Base-by-base conservation (phyloP, 2,797 vertebrate genomes). In the Neosalanx taihuensis region DNA sequence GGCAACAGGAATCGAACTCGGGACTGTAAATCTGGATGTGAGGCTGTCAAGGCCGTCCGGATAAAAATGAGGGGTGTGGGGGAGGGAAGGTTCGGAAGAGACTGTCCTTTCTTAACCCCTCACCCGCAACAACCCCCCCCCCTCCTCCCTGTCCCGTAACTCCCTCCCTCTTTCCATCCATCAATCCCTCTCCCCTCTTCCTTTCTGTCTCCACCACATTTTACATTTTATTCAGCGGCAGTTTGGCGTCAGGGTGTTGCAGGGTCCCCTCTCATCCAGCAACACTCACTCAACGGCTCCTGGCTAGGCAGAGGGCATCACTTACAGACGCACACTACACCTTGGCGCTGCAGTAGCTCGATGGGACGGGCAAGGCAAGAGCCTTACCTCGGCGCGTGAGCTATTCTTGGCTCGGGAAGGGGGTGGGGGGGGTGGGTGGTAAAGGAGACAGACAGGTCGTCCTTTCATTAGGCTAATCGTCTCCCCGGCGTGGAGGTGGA, bases 401-500 rank as follows among this genome's bases (percentile, higher is more conserved):
- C 67, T 81, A 72, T 80, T 84, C 75, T 75, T 77, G 73, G 72
- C 59, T 77, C 74, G 2, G 73, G 77, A 71, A 56, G 80, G 77
- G 62, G 30, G 9, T 71, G 17, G 20, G n/a, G 6, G 20, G 20
- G 29, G 20, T 56, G 15, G 67, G 29, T 67, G 18, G 41, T 13
- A 13, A 46, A 46, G 69, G 26, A 64, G 74, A 62, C 23, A 70
- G 68, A 62, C 74, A 84, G 51, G 31, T 65, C 69, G 72, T 73
- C 72, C 66, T 83, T 76, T 89, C 82, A 89, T 90, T 87, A 90
- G 77, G 78, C 74, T 89, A 90, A 89, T 89, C 81, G 86, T 86
- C 83, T 82, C 79, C 77, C 72, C 75, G 82, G 85, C 87, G 85
- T 89, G 80, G 79, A 30, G 79, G 79, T 26, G 56, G 81, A 84